Percentiles rank a stretch among this genome's conserved stretches.
phyloP scores from a whole-genome alignment of 2,888 invertebrate genomes.

The Oscheius sp. region DNA sequence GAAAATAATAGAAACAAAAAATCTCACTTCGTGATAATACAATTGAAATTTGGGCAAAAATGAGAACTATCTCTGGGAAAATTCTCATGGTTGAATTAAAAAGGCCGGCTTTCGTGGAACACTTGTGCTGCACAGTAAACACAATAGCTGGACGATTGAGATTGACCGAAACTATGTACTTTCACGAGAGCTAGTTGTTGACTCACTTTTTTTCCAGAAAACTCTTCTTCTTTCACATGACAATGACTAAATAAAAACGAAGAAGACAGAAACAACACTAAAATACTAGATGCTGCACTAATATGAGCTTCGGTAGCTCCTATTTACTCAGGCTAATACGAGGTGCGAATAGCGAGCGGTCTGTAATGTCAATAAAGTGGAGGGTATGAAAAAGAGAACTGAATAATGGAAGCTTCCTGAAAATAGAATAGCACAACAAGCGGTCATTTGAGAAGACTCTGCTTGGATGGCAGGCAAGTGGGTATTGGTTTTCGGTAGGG shows the following conservation, averaged over 20 bases:
- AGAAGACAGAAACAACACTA: neutral
- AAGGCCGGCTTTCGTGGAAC: neutral
- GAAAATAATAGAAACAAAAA: neutral
- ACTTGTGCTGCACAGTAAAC: constrained; percentile 16
- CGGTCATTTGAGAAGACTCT: neutral
- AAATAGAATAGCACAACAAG: neutral
- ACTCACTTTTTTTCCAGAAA: neutral
- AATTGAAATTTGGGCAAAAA: neutral
- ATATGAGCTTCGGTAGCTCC: constrained; percentile 7
- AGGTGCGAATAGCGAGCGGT: constrained; percentile 2
- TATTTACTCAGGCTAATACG: constrained; percentile 19
- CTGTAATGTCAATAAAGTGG: neutral
- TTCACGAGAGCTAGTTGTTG: constrained; percentile 8
- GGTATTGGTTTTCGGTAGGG: constrained; percentile 27
- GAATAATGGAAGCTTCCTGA: too few species aligned
- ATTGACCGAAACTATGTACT: neutral
- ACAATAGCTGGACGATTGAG: neutral
- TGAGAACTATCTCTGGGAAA: neutral
- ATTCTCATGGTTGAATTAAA: constrained; percentile 4
- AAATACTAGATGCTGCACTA: neutral
- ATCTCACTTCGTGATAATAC: constrained; percentile 1
- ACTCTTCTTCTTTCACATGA: neutral
- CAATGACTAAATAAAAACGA: neutral
- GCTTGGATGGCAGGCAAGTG: constrained; percentile 10
- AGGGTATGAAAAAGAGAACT: neutral